These are phyloP conservation scores for Acanthosepion pharaonis DNA, from an alignment of 2,888 invertebrate genomes.

Conservation along the genomic window DNA sequence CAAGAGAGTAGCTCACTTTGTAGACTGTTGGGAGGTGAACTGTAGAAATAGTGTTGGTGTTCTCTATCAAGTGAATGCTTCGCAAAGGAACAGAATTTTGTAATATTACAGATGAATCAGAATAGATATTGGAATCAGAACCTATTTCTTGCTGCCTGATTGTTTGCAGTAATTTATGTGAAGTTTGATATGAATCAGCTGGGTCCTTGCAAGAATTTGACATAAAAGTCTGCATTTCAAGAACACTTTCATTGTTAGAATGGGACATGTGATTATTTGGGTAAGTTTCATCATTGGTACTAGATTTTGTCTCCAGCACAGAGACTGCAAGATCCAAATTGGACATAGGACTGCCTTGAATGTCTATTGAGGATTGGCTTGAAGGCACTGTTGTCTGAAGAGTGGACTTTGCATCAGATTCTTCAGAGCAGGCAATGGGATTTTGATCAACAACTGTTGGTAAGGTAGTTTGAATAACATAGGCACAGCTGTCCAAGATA, in stretches of 20 bases:
- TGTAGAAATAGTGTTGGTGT: background rate
- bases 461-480: background rate
- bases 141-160: background rate
- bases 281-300: background rate
- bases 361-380: background rate
- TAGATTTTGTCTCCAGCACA: background rate
- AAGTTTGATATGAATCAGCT: background rate
- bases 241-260: background rate
- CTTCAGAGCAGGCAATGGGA: background rate
- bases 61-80: background rate
- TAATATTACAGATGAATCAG: background rate
- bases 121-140: background rate
- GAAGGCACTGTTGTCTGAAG: constrained; percentile 33
- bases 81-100: background rate
- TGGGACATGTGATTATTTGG: background rate
- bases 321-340: constrained; percentile 11
- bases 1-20: background rate
- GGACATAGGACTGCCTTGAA: background rate
- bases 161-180: background rate
- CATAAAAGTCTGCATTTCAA: background rate
- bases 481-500: background rate
- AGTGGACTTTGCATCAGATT: background rate
- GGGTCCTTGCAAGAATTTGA: background rate
- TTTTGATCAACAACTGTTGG: background rate
- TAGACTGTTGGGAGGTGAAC: background rate